Evolutionary conservation across 2,888 invertebrate genomes (phyloP).

Genomic region (Bombylius discolor): DNA sequence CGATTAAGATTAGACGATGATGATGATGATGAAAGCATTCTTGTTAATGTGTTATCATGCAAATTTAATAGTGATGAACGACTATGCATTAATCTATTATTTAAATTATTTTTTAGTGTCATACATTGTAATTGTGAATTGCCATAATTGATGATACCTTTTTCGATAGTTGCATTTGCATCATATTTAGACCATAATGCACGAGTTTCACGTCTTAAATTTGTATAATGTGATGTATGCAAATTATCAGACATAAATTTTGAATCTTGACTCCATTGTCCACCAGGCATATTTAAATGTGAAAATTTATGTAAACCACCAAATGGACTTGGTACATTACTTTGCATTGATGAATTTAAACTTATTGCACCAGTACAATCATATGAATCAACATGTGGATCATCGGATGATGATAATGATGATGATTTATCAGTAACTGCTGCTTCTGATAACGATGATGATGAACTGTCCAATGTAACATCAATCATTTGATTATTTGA

Average conservation of each 20-base stretch:
- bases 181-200: constrained; percentile 26
- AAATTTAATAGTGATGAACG: background rate
- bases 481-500: constrained; percentile 19
- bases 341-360: constrained; percentile 59
- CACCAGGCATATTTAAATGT: constrained; percentile 66
- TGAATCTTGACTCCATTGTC: constrained; percentile 53
- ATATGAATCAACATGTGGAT: constrained; percentile 52
- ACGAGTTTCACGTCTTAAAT: constrained; percentile 36
- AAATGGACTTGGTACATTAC: constrained; percentile 58
- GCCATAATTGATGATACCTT: constrained; percentile 10
- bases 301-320: constrained; percentile 42
- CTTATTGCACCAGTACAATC: constrained; percentile 54
- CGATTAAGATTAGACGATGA: background rate
- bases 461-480: constrained; percentile 25
- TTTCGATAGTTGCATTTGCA: constrained; percentile 19
- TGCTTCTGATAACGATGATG: background rate
- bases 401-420: constrained; percentile 35
- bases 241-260: constrained; percentile 58
- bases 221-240: constrained; percentile 50
- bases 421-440: constrained; percentile 6
- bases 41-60: background rate
- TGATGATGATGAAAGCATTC: constrained; percentile 6
- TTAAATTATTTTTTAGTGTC: too few relatives aligned
- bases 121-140: background rate
- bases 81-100: too few relatives aligned